Conservation (phyloP, 2,113 vertebrate genomes). For the Ascaphus truei region DNA sequence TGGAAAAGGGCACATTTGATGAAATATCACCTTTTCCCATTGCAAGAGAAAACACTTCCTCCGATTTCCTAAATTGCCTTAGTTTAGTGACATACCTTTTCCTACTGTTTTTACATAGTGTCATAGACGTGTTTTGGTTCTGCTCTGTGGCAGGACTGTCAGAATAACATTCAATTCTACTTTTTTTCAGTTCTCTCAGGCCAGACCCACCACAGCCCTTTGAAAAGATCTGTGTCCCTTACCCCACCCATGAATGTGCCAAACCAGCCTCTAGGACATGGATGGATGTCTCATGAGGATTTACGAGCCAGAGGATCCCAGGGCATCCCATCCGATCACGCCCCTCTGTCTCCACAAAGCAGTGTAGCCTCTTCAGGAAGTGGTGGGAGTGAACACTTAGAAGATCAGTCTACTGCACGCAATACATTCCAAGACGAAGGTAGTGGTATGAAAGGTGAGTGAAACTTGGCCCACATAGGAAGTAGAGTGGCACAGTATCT, state of each 20-base stretch:
- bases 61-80: too few species aligned
- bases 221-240: constrained; percentile 98
- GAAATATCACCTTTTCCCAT: too few species aligned
- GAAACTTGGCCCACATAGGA: constrained; percentile 43
- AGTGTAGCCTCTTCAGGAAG: constrained; percentile 98
- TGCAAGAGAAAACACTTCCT: too few species aligned
- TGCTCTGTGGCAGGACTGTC: constrained; percentile 54
- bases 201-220: constrained; percentile 91
- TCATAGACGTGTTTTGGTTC: constrained; percentile 39
- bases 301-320: constrained; percentile 83
- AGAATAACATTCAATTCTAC: constrained; percentile 69
- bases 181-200: constrained; percentile 82
- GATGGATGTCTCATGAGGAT: constrained; percentile 99
- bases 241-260: constrained; percentile 96
- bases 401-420: constrained; percentile 84
- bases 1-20: too few species aligned
- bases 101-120: too few species aligned
- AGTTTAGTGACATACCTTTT: too few species aligned
- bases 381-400: constrained; percentile 96
- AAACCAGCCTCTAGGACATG: constrained; percentile 89
- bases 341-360: constrained; percentile 97
- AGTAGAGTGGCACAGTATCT: too few species aligned
- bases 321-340: constrained; percentile 86
- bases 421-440: constrained; percentile 96
- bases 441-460: constrained; percentile 98